Conservation (phyloP, 2,797 vertebrate genomes). For the Phaenicophaeus curvirostris region DNA sequence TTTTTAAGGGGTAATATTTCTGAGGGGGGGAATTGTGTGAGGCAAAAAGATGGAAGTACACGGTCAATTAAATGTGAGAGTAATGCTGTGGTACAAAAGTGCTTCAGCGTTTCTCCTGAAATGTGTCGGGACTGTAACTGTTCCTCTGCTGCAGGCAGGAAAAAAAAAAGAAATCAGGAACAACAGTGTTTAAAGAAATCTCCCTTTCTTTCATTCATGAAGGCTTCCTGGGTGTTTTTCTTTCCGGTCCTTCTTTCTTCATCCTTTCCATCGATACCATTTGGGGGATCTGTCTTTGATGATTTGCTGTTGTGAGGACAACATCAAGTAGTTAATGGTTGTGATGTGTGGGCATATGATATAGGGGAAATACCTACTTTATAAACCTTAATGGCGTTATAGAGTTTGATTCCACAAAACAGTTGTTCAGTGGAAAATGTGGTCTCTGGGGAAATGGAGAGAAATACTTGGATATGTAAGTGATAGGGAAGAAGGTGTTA, state of each 20-base stretch:
- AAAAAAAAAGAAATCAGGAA: neutral
- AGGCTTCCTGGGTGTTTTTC: neutral
- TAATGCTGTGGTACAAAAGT: neutral
- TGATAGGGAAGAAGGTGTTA: neutral
- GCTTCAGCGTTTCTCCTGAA: neutral
- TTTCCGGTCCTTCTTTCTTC: neutral
- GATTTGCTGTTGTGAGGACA: neutral
- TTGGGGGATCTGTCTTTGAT: neutral
- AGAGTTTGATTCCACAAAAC: too few relatives aligned
- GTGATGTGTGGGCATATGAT: too few relatives aligned
- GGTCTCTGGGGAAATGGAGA: neutral
- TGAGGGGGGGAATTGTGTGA: neutral
- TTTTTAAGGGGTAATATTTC: neutral
- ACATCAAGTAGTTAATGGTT: neutral
- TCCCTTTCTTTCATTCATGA: neutral
- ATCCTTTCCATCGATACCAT: neutral
- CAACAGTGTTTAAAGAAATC: neutral
- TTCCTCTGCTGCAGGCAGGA: neutral
- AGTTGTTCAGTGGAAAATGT: neutral
- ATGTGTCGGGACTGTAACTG: neutral
- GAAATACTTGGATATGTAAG: neutral
- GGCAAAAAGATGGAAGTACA: neutral
- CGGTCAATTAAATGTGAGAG: conserved; percentile 27
- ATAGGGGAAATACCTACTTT: too few relatives aligned
- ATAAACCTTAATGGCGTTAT: too few relatives aligned